These are phyloP conservation scores for Ganaspis brasiliensis DNA, from an alignment of 2,888 invertebrate species.

Conservation along the genomic window DNA sequence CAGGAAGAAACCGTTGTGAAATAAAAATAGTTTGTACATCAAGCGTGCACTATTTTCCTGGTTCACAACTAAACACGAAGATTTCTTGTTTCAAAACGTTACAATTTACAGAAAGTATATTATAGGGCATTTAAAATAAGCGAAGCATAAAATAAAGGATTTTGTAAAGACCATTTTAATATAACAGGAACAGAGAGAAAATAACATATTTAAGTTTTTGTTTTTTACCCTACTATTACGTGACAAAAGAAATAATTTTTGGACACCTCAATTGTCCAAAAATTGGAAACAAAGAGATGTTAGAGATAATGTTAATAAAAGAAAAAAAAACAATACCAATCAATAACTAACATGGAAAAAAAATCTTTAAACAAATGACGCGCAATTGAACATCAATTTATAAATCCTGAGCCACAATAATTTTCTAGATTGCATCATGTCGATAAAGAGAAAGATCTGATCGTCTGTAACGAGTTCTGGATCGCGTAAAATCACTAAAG, in stretches of 20 bases:
- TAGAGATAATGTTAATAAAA: too few relatives aligned
- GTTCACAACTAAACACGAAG: background rate
- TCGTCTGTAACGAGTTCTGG: constrained; percentile 7
- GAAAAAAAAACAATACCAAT: too few relatives aligned
- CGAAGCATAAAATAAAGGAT: constrained; percentile 29
- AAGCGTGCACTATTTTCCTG: background rate
- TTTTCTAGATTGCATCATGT: constrained; percentile 3
- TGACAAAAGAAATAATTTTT: too few relatives aligned
- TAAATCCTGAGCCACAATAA: background rate
- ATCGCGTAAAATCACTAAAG: constrained; percentile 17
- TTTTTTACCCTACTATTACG: background rate
- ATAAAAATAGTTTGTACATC: background rate
- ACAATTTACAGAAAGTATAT: constrained; percentile 1
- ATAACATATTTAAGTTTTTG: background rate
- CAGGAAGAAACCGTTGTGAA: background rate
- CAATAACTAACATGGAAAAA: too few relatives aligned
- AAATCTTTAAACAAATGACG: too few relatives aligned
- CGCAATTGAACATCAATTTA: too few relatives aligned
- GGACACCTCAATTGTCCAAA: too few relatives aligned
- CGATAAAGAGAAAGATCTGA: background rate
- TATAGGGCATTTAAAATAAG: background rate
- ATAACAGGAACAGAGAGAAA: background rate
- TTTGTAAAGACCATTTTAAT: constrained; percentile 20
- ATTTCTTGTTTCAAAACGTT: constrained; percentile 7
- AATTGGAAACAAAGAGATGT: too few relatives aligned